Base-by-base conservation (phyloP, 92 coral and sea anemone species). In the Zoanthus sociatus region DNA sequence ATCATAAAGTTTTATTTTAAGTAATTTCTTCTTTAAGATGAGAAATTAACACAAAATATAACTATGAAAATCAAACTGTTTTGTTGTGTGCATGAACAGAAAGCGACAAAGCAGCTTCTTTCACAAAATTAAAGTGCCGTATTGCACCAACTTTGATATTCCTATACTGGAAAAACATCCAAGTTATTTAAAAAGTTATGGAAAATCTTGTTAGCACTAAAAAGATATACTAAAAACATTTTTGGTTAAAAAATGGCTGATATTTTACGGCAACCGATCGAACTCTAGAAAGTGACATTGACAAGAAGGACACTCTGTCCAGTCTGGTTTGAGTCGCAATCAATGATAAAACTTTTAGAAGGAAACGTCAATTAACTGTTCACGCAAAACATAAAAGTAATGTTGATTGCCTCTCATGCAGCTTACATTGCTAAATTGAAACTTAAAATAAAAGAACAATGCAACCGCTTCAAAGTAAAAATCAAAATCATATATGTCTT, bases 401-500 rank as follows among this genome's bases (percentile, higher is more conserved):
- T 73, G 33, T 15, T 7, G 77, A 17, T 11, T 73, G 77, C 46
- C 50, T 73, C 20, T 14, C 18, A 12, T 15, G 53, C 48, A 32
- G 8, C 48, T 58, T 58, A 0, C 64, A 16, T 14, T 58, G 64
- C 64, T 58, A 14, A 58, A 58, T 58, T 58, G n/a, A 58, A 21
- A 26, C 50, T 45, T 73, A 26, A 13, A 16, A 73, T 42, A 54
- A 73, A 73, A 30, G 55, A 20, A 20, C 73, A 67, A 20, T 67
- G 42, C 42, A 37, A 37, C 2, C 42, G 42, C 42, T 37, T 37
- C 8, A 67, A 30, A 67, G 26, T 67, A 33, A 7, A n/a, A 73
- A 54, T 73, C 54, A 73, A 73, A 73, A 12, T 20, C 78, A 73
- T 73, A 73, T 6, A 72, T n/a, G 48, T 33, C 9, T 14, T 42